phyloP scores from a whole-genome alignment of 2,113 vertebrate species.

The Chitala chitala region DNA sequence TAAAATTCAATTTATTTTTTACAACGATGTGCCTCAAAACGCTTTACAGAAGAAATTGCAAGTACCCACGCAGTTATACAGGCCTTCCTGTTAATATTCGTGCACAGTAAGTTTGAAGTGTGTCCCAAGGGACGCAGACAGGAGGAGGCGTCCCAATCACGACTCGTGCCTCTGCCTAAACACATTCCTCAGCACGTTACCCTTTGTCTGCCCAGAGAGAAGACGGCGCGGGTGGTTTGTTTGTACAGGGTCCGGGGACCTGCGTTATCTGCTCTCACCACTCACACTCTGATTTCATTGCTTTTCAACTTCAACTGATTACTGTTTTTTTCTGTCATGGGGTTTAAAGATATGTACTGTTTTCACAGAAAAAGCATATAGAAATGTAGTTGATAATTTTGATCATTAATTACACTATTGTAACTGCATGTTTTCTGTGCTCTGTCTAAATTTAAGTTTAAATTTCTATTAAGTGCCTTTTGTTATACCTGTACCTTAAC shows the following conservation, averaged over 20 bases:
- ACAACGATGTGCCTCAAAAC: too few relatives aligned
- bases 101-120: too few relatives aligned
- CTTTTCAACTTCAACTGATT: slow-evolving; percentile 53
- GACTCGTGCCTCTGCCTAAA: slow-evolving; percentile 57
- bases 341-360: too few relatives aligned
- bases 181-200: slow-evolving; percentile 64
- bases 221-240: too few relatives aligned
- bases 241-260: slow-evolving; percentile 52
- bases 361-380: slow-evolving; percentile 2
- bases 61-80: too few relatives aligned
- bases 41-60: too few relatives aligned
- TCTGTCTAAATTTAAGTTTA: too few relatives aligned
- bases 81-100: slow-evolving; percentile 47
- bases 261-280: slow-evolving; percentile 65
- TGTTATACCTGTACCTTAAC: too few relatives aligned
- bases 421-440: too few relatives aligned
- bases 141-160: slow-evolving; percentile 52
- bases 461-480: too few relatives aligned
- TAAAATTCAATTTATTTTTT: too few relatives aligned
- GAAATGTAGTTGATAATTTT: background rate
- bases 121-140: background rate
- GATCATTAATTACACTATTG: background rate
- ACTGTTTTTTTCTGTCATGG: slow-evolving; percentile 65
- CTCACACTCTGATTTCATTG: slow-evolving; percentile 68
- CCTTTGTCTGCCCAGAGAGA: slow-evolving; percentile 36